Conservation (phyloP, 2,888 invertebrate genomes). For the Drosophila prolongata region DNA sequence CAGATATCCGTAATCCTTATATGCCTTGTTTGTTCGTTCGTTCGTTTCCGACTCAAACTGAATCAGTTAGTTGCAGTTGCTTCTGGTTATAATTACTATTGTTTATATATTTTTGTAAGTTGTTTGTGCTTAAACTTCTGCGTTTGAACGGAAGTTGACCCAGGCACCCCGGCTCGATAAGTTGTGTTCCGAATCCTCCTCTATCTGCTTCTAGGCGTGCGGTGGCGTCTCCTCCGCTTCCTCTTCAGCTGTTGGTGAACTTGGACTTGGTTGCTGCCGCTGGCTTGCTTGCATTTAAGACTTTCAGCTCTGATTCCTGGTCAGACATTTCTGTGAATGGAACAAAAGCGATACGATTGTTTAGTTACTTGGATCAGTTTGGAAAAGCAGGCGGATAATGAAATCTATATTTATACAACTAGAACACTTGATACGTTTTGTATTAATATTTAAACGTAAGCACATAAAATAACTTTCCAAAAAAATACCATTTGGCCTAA, state of each 20-base stretch:
- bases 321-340: slow-evolving; percentile 64
- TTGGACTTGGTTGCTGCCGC: slow-evolving; percentile 47
- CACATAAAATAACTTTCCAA: too few species aligned
- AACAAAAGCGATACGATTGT: background rate
- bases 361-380: background rate
- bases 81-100: background rate
- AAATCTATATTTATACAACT: too few species aligned
- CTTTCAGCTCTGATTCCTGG: slow-evolving; percentile 52
- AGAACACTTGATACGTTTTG: too few species aligned
- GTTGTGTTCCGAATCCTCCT: slow-evolving; percentile 4
- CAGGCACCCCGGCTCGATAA: slow-evolving; percentile 18
- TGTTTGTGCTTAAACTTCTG: slow-evolving; percentile 19
- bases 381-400: too few species aligned
- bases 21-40: slow-evolving; percentile 21
- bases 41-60: slow-evolving; percentile 21
- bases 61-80: background rate
- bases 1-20: background rate
- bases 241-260: slow-evolving; percentile 44
- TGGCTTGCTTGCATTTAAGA: slow-evolving; percentile 58
- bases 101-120: background rate
- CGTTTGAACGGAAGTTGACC: slow-evolving; percentile 26
- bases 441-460: too few species aligned
- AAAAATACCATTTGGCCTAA: too few species aligned
- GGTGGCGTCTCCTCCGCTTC: background rate
- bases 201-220: slow-evolving; percentile 33